Conservation (phyloP, 2,888 invertebrate species). For the Lasioglossum pauxillum region DNA sequence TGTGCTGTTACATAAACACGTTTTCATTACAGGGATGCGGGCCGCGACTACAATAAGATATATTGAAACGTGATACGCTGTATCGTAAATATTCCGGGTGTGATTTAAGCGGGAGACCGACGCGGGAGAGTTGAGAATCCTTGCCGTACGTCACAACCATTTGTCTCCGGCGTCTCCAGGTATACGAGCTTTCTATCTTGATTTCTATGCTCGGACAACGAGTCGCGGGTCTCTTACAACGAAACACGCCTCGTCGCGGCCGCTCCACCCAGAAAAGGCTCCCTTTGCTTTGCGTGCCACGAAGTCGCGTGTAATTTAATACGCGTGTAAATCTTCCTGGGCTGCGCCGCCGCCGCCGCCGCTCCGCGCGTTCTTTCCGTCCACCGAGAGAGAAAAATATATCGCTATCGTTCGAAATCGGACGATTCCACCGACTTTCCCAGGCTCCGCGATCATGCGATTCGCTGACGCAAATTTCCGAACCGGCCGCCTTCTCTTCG, state of each 20-base stretch:
- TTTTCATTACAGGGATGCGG: conserved; percentile 68
- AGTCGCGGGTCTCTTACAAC: conserved; percentile 69
- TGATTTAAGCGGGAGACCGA: conserved; percentile 68
- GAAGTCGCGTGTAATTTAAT: conserved; percentile 75
- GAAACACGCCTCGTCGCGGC: conserved; percentile 61
- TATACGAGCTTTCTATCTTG: conserved; percentile 75
- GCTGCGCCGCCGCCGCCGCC: conserved; percentile 27
- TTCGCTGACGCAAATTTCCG: conserved; percentile 18
- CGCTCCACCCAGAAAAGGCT: conserved; percentile 71
- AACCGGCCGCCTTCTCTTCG: background rate
- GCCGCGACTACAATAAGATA: conserved; percentile 71
- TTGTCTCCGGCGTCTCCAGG: conserved; percentile 73
- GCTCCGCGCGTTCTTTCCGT: conserved; percentile 57
- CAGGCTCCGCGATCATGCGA: conserved; percentile 23
- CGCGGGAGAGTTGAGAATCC: conserved; percentile 59
- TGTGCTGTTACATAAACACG: conserved; percentile 70
- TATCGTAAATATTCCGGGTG: conserved; percentile 73
- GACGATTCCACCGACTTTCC: conserved; percentile 59
- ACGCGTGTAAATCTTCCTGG: conserved; percentile 71
- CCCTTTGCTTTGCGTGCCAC: conserved; percentile 69
- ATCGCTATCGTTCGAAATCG: conserved; percentile 68
- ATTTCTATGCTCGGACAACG: conserved; percentile 73
- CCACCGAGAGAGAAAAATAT: conserved; percentile 64
- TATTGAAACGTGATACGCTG: conserved; percentile 73
- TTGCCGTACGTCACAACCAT: conserved; percentile 73